Percentiles rank a stretch among this genome's conserved stretches.
These are phyloP conservation scores for Drosophila miranda DNA, from an alignment of 1,140 invertebrate genomes.

Conservation along the genomic window DNA sequence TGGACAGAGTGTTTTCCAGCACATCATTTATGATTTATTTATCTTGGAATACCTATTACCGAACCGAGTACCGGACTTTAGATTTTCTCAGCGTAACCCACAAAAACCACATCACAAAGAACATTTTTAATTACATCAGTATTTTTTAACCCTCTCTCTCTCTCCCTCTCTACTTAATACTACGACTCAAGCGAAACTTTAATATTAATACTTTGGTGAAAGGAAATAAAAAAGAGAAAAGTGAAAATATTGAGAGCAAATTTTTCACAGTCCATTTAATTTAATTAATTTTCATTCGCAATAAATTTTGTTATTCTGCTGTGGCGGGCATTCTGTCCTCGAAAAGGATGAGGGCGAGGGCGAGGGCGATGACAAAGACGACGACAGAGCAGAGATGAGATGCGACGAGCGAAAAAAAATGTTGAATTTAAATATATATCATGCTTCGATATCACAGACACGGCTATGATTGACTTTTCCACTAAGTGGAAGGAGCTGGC, in stretches of 20 bases:
- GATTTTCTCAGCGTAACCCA: background rate
- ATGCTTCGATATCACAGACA: constrained; percentile 22
- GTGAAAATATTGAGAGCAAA: constrained; percentile 48
- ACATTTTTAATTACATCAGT: constrained; percentile 44
- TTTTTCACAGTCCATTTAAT: constrained; percentile 75
- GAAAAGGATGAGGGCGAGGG: constrained; percentile 8
- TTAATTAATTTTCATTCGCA: constrained; percentile 75
- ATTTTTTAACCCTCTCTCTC: constrained; percentile 4
- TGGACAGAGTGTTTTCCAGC: constrained; percentile 1
- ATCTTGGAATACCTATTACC: too few relatives aligned
- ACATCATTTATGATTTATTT: background rate
- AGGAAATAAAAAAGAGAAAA: constrained; percentile 10
- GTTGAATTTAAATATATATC: constrained; percentile 64
- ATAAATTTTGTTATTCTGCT: constrained; percentile 69
- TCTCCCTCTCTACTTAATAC: constrained; percentile 1
- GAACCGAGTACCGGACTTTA: too few relatives aligned
- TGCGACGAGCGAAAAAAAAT: constrained; percentile 22
- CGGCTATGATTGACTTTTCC: constrained; percentile 57
- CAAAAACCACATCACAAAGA: constrained; percentile 35
- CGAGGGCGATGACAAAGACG: constrained; percentile 29
- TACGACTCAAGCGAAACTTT: constrained; percentile 28
- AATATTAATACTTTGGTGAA: constrained; percentile 53
- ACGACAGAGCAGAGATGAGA: constrained; percentile 26
- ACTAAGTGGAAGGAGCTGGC: constrained; percentile 22
- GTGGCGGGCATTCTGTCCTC: constrained; percentile 20